Conservation (phyloP, 2,888 invertebrate species). For the Brenthis hecate region DNA sequence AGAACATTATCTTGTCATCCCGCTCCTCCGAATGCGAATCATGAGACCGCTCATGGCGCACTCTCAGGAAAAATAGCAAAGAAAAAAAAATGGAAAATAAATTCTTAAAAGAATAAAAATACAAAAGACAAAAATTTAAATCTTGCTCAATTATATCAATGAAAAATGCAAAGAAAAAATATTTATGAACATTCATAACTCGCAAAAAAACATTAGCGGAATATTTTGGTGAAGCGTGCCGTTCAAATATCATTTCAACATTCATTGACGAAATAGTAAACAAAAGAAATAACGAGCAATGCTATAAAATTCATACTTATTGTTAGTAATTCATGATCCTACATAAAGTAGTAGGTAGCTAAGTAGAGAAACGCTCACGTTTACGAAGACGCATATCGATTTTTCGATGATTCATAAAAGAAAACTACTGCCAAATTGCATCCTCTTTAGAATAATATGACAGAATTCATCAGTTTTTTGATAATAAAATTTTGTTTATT, state of each 20-base stretch:
- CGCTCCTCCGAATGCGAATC: too few species aligned
- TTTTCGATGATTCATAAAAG: slow-evolving; percentile 3
- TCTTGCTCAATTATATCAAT: slow-evolving; percentile 12
- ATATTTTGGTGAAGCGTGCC: slow-evolving; percentile 4
- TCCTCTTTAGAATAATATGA: too few species aligned
- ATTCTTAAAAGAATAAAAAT: too few species aligned
- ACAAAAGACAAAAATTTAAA: not conserved
- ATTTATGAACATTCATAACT: slow-evolving; percentile 1
- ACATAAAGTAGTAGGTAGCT: not conserved
- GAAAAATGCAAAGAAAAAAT: slow-evolving; percentile 1
- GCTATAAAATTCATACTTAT: not conserved
- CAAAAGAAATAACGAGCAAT: slow-evolving; percentile 3
- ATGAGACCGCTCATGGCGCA: too few species aligned
- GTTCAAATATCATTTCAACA: not conserved
- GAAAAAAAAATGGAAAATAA: too few species aligned
- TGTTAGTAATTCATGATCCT: too few species aligned
- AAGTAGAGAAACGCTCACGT: not conserved
- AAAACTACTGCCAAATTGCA: not conserved
- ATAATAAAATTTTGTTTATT: too few species aligned
- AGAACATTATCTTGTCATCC: too few species aligned
- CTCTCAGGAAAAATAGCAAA: too few species aligned
- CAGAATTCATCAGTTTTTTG: too few species aligned
- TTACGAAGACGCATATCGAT: not conserved
- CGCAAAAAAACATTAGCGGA: slow-evolving; percentile 10
- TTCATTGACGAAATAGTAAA: not conserved